Conservation (phyloP, 2,888 invertebrate genomes). For the Nudaria mundana region DNA sequence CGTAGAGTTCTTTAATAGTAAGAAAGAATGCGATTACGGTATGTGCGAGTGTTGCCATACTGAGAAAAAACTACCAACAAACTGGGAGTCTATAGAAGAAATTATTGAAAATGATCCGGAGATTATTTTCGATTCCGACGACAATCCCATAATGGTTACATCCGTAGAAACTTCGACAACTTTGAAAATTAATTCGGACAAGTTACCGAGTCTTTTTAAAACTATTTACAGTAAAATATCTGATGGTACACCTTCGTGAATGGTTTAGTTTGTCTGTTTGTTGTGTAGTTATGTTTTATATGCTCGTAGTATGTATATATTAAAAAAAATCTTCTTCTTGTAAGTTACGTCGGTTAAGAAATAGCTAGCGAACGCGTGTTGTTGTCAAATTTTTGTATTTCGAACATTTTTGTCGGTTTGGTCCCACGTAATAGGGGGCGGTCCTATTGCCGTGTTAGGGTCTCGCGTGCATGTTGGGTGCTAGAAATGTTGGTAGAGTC, state of each 20-base stretch:
- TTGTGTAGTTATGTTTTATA: constrained; percentile 3
- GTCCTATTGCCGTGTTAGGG: no score
- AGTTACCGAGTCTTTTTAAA: constrained; percentile 51
- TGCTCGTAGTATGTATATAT: no score
- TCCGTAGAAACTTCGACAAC: constrained; percentile 41
- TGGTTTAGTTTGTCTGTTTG: constrained; percentile 2
- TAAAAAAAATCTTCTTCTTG: no score
- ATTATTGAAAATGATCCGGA: constrained; percentile 76
- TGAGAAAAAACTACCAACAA: constrained; percentile 50
- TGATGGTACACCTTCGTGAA: constrained; percentile 38
- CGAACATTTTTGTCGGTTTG: no score
- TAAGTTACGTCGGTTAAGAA: no score
- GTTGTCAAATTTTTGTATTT: no score
- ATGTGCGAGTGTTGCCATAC: constrained; percentile 63
- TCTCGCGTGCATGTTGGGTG: no score
- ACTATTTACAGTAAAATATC: constrained; percentile 52
- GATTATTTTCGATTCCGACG: constrained; percentile 70
- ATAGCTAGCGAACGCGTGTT: no score
- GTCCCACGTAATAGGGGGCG: no score
- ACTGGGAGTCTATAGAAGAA: constrained; percentile 70
- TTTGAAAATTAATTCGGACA: constrained; percentile 47
- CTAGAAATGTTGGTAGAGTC: no score
- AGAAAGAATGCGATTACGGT: constrained; percentile 70
- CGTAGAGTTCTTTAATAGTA: constrained; percentile 60
- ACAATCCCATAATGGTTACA: constrained; percentile 64